A percentile compares a stretch with the other conserved stretches of the same genome.
Conservation (phyloP, 1,140 invertebrate species). For the Apocrypta bakeri region DNA sequence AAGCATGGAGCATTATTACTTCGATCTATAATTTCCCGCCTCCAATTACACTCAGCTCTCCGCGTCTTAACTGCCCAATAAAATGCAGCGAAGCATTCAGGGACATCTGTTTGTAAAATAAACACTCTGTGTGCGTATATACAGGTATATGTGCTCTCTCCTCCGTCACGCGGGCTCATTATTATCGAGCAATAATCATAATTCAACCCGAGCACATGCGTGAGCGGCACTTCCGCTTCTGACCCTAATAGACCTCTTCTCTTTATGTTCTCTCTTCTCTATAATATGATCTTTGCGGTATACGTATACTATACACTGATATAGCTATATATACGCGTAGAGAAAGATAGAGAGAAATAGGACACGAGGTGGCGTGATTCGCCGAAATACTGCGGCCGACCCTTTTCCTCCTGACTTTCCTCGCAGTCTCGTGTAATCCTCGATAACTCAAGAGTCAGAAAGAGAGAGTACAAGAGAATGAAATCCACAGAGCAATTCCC, state of each 20-base stretch:
- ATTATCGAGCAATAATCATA: constrained; percentile 41
- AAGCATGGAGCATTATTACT: too few species aligned
- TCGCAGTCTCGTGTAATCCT: background rate
- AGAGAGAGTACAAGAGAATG: background rate
- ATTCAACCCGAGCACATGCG: constrained; percentile 19
- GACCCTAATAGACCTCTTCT: background rate
- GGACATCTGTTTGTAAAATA: constrained; percentile 42
- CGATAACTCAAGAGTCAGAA: background rate
- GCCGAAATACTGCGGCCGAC: background rate
- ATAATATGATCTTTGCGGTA: background rate
- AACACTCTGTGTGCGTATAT: background rate
- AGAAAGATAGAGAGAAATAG: background rate
- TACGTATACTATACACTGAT: too few species aligned
- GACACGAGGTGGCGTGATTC: background rate
- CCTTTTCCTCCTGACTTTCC: background rate
- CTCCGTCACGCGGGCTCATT: constrained; percentile 19
- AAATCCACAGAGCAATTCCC: background rate
- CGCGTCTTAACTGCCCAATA: constrained; percentile 38
- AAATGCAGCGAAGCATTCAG: constrained; percentile 37
- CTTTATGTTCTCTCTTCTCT: background rate
- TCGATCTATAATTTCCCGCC: too few species aligned
- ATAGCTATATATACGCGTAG: too few species aligned
- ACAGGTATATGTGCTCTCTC: background rate
- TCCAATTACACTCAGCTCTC: constrained; percentile 38
- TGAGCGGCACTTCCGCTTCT: constrained; percentile 20